Evolutionary conservation across 1,140 invertebrate genomes (phyloP).

Genomic region (Microvelia longipes): DNA sequence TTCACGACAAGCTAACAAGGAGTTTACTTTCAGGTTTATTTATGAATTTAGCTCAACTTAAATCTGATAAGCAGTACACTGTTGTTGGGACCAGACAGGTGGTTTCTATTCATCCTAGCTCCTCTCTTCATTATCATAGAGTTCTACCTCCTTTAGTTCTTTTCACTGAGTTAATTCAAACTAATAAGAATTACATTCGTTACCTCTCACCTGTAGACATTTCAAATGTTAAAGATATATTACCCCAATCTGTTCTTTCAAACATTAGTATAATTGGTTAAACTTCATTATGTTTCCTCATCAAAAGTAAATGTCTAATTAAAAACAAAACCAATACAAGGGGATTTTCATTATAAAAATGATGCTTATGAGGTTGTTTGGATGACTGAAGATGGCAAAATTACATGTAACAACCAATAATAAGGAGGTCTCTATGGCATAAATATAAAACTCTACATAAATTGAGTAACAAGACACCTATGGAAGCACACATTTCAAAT

Average conservation of each 20-base stretch:
- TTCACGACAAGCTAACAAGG: conserved; percentile 55
- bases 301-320: too few relatives aligned
- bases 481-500: too few relatives aligned
- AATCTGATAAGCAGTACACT: conserved; percentile 56
- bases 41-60: conserved; percentile 75
- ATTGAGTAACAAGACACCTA: too few relatives aligned
- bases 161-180: conserved; percentile 79
- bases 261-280: too few relatives aligned
- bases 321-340: too few relatives aligned
- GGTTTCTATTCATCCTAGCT: conserved; percentile 70
- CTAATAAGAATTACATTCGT: conserved; percentile 66
- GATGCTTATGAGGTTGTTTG: too few relatives aligned
- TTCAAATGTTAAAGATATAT: conserved; percentile 52
- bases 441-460: too few relatives aligned
- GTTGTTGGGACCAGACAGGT: conserved; percentile 48
- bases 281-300: too few relatives aligned
- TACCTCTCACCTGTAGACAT: conserved; percentile 52
- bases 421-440: too few relatives aligned
- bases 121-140: conserved; percentile 53
- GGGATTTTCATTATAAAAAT: too few relatives aligned
- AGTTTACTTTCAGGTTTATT: conserved; percentile 69
- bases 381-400: too few relatives aligned
- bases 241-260: conserved; percentile 27
- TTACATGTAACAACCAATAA: too few relatives aligned
- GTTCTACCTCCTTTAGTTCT: conserved; percentile 62